phyloP scores from a whole-genome alignment of 2,113 vertebrate species.

The Dasyprocta punctata region DNA sequence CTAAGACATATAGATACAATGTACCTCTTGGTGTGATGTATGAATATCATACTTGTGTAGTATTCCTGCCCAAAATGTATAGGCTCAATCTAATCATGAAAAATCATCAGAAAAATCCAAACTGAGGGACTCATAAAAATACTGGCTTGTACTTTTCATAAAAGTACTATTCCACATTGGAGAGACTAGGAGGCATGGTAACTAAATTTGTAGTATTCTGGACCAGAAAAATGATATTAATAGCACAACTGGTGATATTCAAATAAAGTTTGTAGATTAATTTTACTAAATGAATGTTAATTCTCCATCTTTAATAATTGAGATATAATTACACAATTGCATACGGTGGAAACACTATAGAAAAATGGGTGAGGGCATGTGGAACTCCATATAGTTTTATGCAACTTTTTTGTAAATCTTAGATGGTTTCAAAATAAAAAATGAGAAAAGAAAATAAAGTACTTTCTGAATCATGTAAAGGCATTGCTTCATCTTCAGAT shows the following conservation, averaged over 20 bases:
- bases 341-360: not conserved
- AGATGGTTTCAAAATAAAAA: conserved; percentile 39
- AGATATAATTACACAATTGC: not conserved
- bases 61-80: not conserved
- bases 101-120: not conserved
- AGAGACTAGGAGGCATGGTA: not conserved
- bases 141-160: not conserved
- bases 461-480: not conserved
- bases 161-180: not conserved
- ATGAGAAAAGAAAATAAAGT: conserved; percentile 16
- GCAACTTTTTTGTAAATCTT: not conserved
- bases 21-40: not conserved
- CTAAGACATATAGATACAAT: not conserved
- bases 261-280: not conserved
- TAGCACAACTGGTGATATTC: not conserved
- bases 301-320: conserved; percentile 37
- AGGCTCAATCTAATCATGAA: not conserved
- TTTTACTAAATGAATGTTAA: not conserved
- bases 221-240: not conserved
- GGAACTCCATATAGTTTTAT: not conserved
- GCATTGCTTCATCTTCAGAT: conserved; percentile 22
- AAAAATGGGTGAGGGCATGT: not conserved
- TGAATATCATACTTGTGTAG: not conserved
- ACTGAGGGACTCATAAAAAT: not conserved
- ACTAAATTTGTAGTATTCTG: not conserved